phyloP scores from a whole-genome alignment of 1,140 invertebrate species.

The Megathymus violae region DNA sequence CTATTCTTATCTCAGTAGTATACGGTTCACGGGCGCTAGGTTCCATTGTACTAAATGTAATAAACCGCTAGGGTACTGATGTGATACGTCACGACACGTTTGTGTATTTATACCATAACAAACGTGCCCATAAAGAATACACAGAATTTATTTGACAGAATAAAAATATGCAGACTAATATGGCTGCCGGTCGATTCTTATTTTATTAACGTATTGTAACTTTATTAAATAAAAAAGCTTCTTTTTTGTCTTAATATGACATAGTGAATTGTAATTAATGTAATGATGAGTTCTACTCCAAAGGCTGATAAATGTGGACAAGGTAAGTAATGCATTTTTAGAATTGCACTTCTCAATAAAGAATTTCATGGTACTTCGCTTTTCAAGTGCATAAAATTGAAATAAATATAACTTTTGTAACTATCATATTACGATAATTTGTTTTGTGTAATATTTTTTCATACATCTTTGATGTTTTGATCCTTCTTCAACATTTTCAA shows the following conservation, averaged over 20 bases:
- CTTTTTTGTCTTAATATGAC: slow-evolving; percentile 67
- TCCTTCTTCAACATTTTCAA: too few species aligned
- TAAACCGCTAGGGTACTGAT: too few species aligned
- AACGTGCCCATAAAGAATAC: slow-evolving; percentile 26
- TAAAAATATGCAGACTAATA: slow-evolving; percentile 73
- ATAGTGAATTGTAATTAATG: slow-evolving; percentile 54
- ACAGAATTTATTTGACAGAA: slow-evolving; percentile 46
- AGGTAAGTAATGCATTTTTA: slow-evolving; percentile 64
- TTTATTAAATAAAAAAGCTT: slow-evolving; percentile 44
- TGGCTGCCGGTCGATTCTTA: slow-evolving; percentile 77
- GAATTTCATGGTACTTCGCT: slow-evolving; percentile 40
- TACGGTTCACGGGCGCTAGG: too few species aligned
- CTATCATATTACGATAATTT: too few species aligned
- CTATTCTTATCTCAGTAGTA: too few species aligned
- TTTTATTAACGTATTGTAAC: slow-evolving; percentile 62
- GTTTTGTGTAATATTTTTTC: too few species aligned
- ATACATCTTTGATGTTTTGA: too few species aligned
- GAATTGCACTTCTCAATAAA: slow-evolving; percentile 44
- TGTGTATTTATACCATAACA: too few species aligned
- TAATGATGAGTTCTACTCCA: slow-evolving; percentile 79
- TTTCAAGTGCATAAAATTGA: slow-evolving; percentile 6
- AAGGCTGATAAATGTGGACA: slow-evolving; percentile 78
- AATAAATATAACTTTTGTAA: slow-evolving; percentile 10
- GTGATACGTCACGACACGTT: too few species aligned
- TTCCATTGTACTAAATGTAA: too few species aligned